Percentiles rank a stretch among this genome's conserved stretches.
Conservation (phyloP, 2,113 vertebrate genomes). For the Myiagra hebetior region DNA sequence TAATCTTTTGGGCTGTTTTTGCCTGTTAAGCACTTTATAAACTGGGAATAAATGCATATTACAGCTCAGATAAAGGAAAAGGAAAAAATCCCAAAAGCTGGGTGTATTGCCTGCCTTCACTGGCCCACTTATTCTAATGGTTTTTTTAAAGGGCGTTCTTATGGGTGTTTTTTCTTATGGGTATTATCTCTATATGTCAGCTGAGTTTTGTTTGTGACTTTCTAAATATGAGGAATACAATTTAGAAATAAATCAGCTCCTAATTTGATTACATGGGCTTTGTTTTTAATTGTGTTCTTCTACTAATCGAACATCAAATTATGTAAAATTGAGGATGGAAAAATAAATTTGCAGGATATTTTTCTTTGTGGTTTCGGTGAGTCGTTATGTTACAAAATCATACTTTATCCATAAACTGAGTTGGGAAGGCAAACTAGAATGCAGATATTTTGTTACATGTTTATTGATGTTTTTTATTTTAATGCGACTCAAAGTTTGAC, state of each 20-base stretch:
- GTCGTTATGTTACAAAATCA: background rate
- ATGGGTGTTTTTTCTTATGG: background rate
- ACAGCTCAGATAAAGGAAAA: background rate
- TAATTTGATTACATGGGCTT: background rate
- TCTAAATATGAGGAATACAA: background rate
- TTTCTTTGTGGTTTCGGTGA: background rate
- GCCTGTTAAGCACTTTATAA: background rate
- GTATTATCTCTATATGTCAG: background rate
- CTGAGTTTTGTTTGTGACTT: background rate
- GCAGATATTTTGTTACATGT: background rate
- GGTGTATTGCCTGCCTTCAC: background rate
- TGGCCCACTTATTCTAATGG: background rate
- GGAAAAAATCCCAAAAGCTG: background rate
- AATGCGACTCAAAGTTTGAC: background rate
- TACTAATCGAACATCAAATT: background rate
- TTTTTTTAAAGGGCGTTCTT: background rate
- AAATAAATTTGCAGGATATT: background rate
- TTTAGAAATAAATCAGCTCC: background rate
- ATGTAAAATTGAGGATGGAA: background rate
- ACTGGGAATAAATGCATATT: background rate
- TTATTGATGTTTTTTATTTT: background rate
- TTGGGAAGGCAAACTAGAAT: background rate
- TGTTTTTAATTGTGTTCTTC: constrained; percentile 1
- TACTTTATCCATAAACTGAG: background rate
- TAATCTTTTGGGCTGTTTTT: background rate